These are phyloP conservation scores for Oryzias javanicus DNA, from an alignment of 2,113 vertebrate genomes.

Conservation along the genomic window DNA sequence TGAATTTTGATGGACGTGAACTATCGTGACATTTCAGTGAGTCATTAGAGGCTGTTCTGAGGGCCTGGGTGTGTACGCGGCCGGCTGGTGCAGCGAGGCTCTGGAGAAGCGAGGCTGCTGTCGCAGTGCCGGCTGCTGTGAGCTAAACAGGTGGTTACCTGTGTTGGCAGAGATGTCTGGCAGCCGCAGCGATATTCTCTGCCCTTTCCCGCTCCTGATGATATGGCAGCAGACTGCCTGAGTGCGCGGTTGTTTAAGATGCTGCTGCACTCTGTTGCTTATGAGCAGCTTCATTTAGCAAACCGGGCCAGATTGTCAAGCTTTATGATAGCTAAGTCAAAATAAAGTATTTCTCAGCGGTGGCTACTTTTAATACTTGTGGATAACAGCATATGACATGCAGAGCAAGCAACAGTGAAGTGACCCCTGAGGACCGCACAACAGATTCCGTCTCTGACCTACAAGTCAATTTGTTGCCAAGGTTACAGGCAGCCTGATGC, in stretches of 20 bases:
- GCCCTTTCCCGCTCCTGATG: conserved; percentile 56
- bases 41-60: conserved; percentile 11
- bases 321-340: conserved; percentile 16
- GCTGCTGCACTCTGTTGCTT: conserved; percentile 25
- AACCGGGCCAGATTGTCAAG: not conserved
- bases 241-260: conserved; percentile 37
- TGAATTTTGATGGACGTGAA: not conserved
- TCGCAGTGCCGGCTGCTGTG: conserved; percentile 8
- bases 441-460: not conserved
- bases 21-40: conserved; percentile 8
- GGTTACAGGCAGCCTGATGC: not conserved
- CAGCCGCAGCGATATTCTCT: conserved; percentile 38
- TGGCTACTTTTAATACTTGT: not conserved
- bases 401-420: not conserved
- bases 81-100: conserved; percentile 5
- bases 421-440: not conserved
- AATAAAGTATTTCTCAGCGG: conserved; percentile 46
- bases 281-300: conserved; percentile 17
- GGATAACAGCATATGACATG: not conserved
- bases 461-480: not conserved
- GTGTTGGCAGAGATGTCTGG: conserved; percentile 42
- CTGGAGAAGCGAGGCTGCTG: conserved; percentile 1
- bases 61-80: not conserved
- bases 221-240: conserved; percentile 37
- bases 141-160: conserved; percentile 63